Base-by-base conservation (phyloP, 2,888 invertebrate genomes). In the Liopterus haemorrhoidalis region DNA sequence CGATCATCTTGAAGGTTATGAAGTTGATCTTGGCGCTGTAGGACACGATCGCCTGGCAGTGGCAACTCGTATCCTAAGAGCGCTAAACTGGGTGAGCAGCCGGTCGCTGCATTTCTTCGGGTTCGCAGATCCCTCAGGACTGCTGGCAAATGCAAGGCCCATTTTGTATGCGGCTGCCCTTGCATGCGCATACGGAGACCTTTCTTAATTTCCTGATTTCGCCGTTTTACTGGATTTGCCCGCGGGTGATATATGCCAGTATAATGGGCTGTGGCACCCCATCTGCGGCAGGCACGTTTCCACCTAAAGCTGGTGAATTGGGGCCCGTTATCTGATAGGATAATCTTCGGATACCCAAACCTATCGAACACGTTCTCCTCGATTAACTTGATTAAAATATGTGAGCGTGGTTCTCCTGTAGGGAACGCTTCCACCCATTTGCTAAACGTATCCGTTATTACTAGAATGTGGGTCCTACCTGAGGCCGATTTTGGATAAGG, bases 181-280 rank as follows among this genome's bases (percentile, higher is more conserved):
- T 12, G 2, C 1, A 56, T 24, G 4, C 32, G 41, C 2, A 51
- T 22, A 1, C 52, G 40, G 0, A 56, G 30, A 0, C 48, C 54
- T 37, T 55, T 54, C 19, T 58, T 58, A 2, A 57, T 39, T 6
- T 56, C 53, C 24, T 58, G 57, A 15, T 55, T 54, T 2, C 52
- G 41, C 9, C 56, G 12, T 27, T 58, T 46, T 2, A 50, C 51
- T 2, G 54, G 53, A 21, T 57, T 57, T 4, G 54, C 55, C 12
- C 43, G 41, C 2, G 55, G 54, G 27, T 58, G 56, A 21, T 56
- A 56, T 0, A 47, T 49, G 0, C 56, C 44, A 1, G 54, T 54
- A 0, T 49, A 49, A 49, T 50, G 54, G 1, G 25, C 4, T 28
- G 15, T 1, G 12, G 12, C 14, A 38, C 35, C 48, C 48, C 49